phyloP scores from a whole-genome alignment of 2,888 invertebrate genomes.

The Patella pellucida region DNA sequence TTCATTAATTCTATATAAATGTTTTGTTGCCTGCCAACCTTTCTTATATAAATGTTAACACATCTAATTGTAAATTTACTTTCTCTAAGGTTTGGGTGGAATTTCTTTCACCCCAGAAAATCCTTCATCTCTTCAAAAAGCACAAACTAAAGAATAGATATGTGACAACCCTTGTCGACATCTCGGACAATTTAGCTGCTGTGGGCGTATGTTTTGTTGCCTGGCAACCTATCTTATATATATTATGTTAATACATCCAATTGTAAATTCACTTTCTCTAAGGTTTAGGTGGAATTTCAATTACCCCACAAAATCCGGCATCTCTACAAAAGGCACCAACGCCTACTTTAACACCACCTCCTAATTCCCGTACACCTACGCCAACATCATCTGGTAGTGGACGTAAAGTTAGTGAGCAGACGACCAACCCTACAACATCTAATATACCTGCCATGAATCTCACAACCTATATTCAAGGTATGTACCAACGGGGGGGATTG shows the following conservation, averaged over 20 bases:
- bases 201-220: no score
- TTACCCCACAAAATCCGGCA: slow-evolving; percentile 19
- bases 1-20: no score
- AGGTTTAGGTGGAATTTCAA: not conserved
- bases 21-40: no score
- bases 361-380: slow-evolving; percentile 41
- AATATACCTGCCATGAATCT: slow-evolving; percentile 38
- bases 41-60: no score
- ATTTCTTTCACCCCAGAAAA: not conserved
- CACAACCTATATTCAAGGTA: slow-evolving; percentile 45
- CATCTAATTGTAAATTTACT: no score
- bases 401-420: slow-evolving; percentile 30
- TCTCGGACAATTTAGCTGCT: no score
- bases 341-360: slow-evolving; percentile 40
- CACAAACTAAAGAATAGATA: no score
- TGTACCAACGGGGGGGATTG: no score
- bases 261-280: not conserved
- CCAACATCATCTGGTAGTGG: slow-evolving; percentile 32
- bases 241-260: no score
- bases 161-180: no score
- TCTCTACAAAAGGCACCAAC: slow-evolving; percentile 29
- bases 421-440: slow-evolving; percentile 27
- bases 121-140: slow-evolving; percentile 31
- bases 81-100: not conserved
- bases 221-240: no score